Base-by-base conservation (phyloP, 2,113 vertebrate genomes). In the Proteles cristata region DNA sequence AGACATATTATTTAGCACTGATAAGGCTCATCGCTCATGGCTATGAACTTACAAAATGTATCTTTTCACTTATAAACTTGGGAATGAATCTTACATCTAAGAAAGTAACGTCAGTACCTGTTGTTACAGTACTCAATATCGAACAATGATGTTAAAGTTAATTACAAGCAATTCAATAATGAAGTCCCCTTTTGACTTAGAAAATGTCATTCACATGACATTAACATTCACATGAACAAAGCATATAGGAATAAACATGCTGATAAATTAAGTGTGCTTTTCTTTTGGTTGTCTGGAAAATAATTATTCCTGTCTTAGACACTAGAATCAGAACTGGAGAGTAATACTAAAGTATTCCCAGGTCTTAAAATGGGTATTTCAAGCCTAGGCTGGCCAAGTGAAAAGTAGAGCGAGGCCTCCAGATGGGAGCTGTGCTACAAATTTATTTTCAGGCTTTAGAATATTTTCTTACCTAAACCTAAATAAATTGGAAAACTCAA, bases 1-100 rank as follows among this genome's bases (percentile, higher is more conserved):
- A 95, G 39, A 39, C 19, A 85, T 25, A 92, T 45, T 74, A 95
- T 71, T 88, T 94, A 88, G 55, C 5, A 96, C 33, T 58, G 31
- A 94, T 96, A 82, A 93, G 39, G 35, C 15, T 79, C 48, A 91
- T 95, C 33, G 83, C 21, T 96, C 77, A 53, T 50, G 48, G 17
- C 4, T 93, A 68, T 90, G 85, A 87, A 93, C 7, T 96, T 93
- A 82, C 4, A 8, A 92, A 26, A 50, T 85, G 7, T 68, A 94
- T 90, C n/a, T 39, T 68, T 96, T 96, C 76, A 95, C 96, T 95
- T 28, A 92, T 80, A 31, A 88, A 94, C 31, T 93, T 94, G 73
- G 88, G 33, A 94, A 48, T 77, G 39, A 95, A 55, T 88, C 15
- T 23, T 55, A 82, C 11, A 86, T 94, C 53, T 91, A 79, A 31